phyloP scores from a whole-genome alignment of 2,113 vertebrate species.

The Apodemus sylvaticus region DNA sequence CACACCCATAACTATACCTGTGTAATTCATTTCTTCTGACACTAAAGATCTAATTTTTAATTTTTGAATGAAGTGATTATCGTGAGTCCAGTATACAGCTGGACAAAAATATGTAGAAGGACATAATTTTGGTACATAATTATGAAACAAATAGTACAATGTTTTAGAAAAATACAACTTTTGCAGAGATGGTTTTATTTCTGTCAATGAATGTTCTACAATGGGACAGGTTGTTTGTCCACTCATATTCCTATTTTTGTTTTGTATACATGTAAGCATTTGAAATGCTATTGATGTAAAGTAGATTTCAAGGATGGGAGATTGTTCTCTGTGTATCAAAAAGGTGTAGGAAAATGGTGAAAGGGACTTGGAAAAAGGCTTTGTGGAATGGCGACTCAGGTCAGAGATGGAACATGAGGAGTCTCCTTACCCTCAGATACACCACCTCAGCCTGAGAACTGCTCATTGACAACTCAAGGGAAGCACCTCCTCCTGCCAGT shows the following conservation, averaged over 20 bases:
- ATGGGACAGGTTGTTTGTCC: neutral
- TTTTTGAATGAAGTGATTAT: neutral
- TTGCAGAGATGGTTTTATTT: neutral
- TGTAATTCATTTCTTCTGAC: neutral
- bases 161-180: neutral
- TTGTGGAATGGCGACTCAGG: neutral
- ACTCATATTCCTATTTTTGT: neutral
- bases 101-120: neutral
- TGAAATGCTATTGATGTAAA: neutral
- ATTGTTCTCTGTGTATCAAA: neutral
- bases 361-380: accelerated
- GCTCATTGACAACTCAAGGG: no score
- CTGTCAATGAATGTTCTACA: neutral
- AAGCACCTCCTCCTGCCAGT: accelerated
- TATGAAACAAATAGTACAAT: neutral
- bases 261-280: neutral
- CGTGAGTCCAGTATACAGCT: no score
- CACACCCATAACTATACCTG: neutral
- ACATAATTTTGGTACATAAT: neutral
- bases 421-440: accelerated
- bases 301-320: neutral
- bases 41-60: neutral
- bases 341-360: neutral
- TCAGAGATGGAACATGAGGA: accelerated
- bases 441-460: neutral